Evolutionary conservation across 2,888 invertebrate genomes (phyloP).

Genomic region (Baccha elongata): DNA sequence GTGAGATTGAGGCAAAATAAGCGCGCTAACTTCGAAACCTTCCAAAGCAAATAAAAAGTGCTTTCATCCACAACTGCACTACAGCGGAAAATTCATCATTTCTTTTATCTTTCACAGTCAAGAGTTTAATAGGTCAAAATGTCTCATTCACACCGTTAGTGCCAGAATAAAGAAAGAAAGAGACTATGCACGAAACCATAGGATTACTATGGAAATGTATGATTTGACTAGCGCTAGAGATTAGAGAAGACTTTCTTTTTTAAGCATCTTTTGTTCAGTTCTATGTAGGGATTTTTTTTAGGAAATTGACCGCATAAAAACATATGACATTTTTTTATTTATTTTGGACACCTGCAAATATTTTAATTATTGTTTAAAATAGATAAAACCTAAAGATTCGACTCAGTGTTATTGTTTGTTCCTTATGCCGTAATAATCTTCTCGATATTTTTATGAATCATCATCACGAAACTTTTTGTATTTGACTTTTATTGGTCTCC

Average conservation of each 20-base stretch:
- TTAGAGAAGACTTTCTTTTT: background rate
- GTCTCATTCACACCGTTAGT: background rate
- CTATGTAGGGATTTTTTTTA: background rate
- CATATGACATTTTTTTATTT: background rate
- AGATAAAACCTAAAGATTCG: background rate
- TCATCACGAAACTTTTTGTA: slow-evolving; percentile 4
- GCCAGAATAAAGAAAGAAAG: background rate
- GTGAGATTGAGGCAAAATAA: background rate
- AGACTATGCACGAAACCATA: background rate
- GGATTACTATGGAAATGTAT: background rate
- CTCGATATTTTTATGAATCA: slow-evolving; percentile 44
- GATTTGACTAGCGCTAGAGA: background rate
- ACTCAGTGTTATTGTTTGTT: slow-evolving; percentile 12
- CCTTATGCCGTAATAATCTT: slow-evolving; percentile 1
- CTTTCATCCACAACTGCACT: background rate
- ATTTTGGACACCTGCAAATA: background rate
- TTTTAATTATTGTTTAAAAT: background rate
- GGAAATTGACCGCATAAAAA: slow-evolving; percentile 7
- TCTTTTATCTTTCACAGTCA: slow-evolving; percentile 38
- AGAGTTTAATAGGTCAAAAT: slow-evolving; percentile 51
- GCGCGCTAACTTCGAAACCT: background rate
- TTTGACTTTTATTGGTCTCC: slow-evolving; percentile 16
- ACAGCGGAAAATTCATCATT: background rate
- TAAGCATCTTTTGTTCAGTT: background rate
- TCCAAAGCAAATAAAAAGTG: background rate